Percentiles rank a stretch among this genome's conserved stretches.
Evolutionary conservation across 1,140 invertebrate species (phyloP).

Genomic region (Atta colombica): DNA sequence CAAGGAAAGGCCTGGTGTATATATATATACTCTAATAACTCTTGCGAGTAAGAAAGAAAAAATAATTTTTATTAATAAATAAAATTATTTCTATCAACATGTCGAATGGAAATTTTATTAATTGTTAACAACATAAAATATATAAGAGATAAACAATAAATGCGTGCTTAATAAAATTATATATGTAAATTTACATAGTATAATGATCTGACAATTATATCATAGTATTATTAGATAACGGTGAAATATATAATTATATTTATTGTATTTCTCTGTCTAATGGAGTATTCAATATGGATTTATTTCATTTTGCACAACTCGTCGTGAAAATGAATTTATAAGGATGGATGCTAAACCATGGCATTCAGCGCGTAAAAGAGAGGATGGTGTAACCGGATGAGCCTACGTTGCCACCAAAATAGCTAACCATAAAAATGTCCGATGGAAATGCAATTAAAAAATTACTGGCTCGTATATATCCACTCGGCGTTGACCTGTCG

Average conservation of each 20-base stretch:
- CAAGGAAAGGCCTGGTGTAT: not conserved
- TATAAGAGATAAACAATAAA: not conserved
- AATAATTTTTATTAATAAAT: conserved; percentile 7
- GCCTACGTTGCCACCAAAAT: conserved; percentile 57
- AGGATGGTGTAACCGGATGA: conserved; percentile 62
- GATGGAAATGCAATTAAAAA: conserved; percentile 78
- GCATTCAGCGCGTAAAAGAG: conserved; percentile 50
- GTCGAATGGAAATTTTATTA: not conserved
- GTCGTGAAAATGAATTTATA: conserved; percentile 48
- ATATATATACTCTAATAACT: not conserved
- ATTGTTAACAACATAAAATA: not conserved
- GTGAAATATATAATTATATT: conserved; percentile 49
- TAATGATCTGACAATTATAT: not conserved
- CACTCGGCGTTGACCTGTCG: conserved; percentile 20
- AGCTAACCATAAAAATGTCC: conserved; percentile 77
- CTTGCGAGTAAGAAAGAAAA: not conserved
- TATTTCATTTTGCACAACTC: conserved; percentile 71
- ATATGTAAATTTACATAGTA: not conserved
- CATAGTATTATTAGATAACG: not conserved
- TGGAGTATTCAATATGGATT: conserved; percentile 61
- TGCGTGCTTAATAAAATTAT: not conserved
- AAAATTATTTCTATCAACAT: not conserved
- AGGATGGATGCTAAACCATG: conserved; percentile 46
- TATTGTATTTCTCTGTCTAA: conserved; percentile 50
- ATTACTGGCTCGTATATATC: conserved; percentile 73